Percentiles rank a stretch among this genome's conserved stretches.
phyloP scores from a whole-genome alignment of 2,888 invertebrate species.

The Mythimna lalbum region DNA sequence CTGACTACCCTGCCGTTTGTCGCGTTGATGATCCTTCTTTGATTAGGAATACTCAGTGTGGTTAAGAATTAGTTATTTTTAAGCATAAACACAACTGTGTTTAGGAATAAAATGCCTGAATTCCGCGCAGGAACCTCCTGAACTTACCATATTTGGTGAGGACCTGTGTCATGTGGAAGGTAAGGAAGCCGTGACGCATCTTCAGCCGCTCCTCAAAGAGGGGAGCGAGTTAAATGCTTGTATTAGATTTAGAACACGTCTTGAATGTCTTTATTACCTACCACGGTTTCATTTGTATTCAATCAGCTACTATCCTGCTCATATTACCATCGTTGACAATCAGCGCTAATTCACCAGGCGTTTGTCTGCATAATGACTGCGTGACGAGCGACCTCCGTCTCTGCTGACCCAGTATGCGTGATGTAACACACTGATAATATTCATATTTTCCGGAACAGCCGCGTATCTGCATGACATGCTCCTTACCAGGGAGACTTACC shows the following conservation, averaged over 20 bases:
- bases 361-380: conserved; percentile 19
- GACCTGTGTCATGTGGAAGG: no score
- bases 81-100: no score
- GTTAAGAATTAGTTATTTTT: neutral
- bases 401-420: conserved; percentile 27
- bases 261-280: no score
- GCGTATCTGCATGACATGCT: conserved; percentile 8
- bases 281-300: no score
- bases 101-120: no score
- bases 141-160: no score
- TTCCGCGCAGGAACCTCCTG: no score
- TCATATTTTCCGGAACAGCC: neutral
- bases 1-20: conserved; percentile 27
- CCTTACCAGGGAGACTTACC: neutral
- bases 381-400: conserved; percentile 21
- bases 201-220: no score
- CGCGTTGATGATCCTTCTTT: neutral
- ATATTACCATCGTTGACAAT: conserved; percentile 6
- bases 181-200: no score
- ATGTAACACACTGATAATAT: conserved; percentile 37
- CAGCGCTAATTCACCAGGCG: conserved; percentile 4
- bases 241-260: no score
- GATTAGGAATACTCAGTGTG: neutral
- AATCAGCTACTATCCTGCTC: no score
- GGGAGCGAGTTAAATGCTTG: no score